Conservation (phyloP, 2,797 vertebrate species). For the Oceanodroma leucorhoa region DNA sequence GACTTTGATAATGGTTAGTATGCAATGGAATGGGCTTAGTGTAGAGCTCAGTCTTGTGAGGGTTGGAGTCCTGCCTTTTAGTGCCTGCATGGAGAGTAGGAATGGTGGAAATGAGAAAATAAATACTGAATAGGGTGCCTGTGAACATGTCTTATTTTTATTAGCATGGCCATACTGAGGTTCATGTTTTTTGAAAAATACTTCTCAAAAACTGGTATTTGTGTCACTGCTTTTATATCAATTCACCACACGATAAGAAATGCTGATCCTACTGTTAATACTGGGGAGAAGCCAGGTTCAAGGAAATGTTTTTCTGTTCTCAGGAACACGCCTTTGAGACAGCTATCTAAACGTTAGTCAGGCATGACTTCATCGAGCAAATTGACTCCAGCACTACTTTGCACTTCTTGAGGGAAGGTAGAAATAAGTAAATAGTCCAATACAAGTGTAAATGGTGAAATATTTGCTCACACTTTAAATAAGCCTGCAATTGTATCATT, state of each 20-base stretch:
- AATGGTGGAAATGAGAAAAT: neutral
- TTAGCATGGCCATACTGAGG: neutral
- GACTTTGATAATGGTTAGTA: conserved; percentile 94
- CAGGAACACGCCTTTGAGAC: neutral
- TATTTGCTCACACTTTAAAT: neutral
- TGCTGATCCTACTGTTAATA: neutral
- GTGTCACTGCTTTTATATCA: neutral
- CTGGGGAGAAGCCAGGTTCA: neutral
- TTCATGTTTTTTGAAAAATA: neutral
- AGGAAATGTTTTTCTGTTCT: neutral
- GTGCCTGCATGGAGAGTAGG: neutral
- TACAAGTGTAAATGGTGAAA: neutral
- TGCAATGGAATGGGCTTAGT: neutral
- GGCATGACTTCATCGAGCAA: neutral
- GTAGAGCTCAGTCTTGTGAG: neutral
- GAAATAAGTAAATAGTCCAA: neutral
- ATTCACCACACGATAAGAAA: neutral
- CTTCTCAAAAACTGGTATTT: neutral
- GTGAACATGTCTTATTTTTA: neutral
- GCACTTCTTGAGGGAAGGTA: neutral
- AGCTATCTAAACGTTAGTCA: neutral
- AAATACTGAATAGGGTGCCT: neutral
- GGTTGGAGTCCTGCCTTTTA: neutral
- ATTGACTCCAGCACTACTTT: neutral
- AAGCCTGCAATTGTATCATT: neutral